Evolutionary conservation across 2,797 vertebrate species (phyloP).

Genomic region (Tinamus major): DNA sequence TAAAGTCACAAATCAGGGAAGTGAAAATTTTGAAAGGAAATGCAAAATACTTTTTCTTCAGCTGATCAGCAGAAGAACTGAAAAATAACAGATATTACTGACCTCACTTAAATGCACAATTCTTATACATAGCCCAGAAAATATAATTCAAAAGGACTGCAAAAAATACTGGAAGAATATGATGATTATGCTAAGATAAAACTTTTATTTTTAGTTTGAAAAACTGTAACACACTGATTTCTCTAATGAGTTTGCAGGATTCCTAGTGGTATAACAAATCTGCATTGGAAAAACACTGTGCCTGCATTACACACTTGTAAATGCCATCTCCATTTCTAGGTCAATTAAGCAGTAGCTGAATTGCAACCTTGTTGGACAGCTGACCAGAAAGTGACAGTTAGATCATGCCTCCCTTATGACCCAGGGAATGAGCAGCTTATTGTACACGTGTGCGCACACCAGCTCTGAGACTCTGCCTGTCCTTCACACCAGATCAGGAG

Average conservation of each 20-base stretch:
- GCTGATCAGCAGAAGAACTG: neutral
- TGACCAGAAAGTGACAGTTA: neutral
- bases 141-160: neutral
- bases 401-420: neutral
- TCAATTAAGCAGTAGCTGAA: constrained; percentile 17
- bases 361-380: neutral
- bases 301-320: neutral
- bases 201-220: neutral
- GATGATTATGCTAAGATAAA: neutral
- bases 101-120: neutral
- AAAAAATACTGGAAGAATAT: neutral
- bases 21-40: neutral
- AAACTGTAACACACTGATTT: neutral
- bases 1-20: neutral
- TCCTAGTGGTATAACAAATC: neutral
- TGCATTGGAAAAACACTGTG: neutral
- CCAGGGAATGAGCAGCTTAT: neutral
- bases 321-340: constrained; percentile 1
- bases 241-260: neutral
- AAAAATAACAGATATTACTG: neutral
- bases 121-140: neutral
- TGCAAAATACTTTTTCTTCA: neutral
- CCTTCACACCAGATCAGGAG: neutral
- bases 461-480: neutral
- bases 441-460: neutral